Conservation (phyloP, 37 sponge, comb jelly and placozoan genomes). For the Beroe ovata region DNA sequence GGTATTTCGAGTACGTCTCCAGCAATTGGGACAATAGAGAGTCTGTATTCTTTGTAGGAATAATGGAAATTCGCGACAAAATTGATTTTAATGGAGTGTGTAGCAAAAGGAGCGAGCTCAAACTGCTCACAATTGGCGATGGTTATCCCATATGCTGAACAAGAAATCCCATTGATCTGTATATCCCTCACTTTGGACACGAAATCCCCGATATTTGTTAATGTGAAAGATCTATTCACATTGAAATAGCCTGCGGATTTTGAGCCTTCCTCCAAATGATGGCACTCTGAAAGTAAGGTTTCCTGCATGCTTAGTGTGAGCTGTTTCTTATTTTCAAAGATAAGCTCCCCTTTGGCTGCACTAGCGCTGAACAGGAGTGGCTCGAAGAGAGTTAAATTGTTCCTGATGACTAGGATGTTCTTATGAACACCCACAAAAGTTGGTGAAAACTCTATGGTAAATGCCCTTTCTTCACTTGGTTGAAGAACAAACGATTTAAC, state of each 20-base stretch:
- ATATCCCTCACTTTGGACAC: constrained; percentile 11
- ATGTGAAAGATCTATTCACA: constrained; percentile 34
- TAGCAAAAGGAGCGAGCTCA: neutral
- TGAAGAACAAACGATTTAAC: neutral
- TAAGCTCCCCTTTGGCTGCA: constrained; percentile 42
- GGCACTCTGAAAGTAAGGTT: constrained; percentile 14
- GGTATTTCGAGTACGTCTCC: constrained; percentile 34
- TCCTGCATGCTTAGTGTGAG: constrained; percentile 7
- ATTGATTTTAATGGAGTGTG: constrained; percentile 22
- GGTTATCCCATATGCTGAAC: constrained; percentile 17
- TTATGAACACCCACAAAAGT: constrained; percentile 30
- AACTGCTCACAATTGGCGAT: constrained; percentile 14
- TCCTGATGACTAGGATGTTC: constrained; percentile 44
- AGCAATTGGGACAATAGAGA: constrained; percentile 15
- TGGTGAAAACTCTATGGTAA: constrained; percentile 18
- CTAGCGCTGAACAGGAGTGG: constrained; percentile 2
- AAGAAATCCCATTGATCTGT: constrained; percentile 11
- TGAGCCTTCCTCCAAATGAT: neutral
- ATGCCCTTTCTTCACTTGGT: neutral
- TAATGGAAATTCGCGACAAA: constrained; percentile 53
- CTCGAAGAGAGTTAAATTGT: constrained; percentile 53
- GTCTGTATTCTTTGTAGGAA: constrained; percentile 39
- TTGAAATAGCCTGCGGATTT: neutral
- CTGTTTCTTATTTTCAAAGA: constrained; percentile 25
- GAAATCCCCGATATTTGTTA: constrained; percentile 36